Percentiles rank a stretch among this genome's conserved stretches.
Conservation (phyloP, 2,113 vertebrate genomes). For the Turdus rufiventris region DNA sequence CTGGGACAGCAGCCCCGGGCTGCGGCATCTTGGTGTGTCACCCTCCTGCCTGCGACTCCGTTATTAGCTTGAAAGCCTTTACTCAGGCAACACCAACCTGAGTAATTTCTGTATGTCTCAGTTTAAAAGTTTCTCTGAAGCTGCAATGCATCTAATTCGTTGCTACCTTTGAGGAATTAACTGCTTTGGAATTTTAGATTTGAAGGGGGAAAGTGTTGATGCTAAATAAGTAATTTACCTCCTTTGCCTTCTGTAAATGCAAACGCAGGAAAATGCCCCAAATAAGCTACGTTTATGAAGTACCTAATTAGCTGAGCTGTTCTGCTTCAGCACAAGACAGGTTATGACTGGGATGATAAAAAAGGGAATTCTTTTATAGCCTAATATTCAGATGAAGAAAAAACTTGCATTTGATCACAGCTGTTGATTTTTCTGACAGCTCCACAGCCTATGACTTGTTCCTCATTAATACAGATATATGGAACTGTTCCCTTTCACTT, state of each 20-base stretch:
- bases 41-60: neutral
- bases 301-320: constrained; percentile 57
- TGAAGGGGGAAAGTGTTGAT: neutral
- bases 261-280: constrained; percentile 42
- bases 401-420: constrained; percentile 41
- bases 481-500: neutral
- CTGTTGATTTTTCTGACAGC: constrained; percentile 17
- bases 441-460: constrained; percentile 29
- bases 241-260: neutral
- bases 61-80: neutral
- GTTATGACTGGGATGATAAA: constrained; percentile 60
- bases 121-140: neutral
- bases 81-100: neutral
- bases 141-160: neutral
- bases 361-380: constrained; percentile 47
- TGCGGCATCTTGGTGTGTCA: too few species aligned
- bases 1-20: too few species aligned
- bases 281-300: constrained; percentile 56
- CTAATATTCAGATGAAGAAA: constrained; percentile 42
- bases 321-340: constrained; percentile 49
- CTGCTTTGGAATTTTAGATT: constrained; percentile 48
- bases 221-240: constrained; percentile 31
- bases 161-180: constrained; percentile 20
- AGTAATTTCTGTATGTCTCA: neutral
- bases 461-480: neutral